Conservation (phyloP, 2,888 invertebrate genomes). For the Megastigmus dorsalis region DNA sequence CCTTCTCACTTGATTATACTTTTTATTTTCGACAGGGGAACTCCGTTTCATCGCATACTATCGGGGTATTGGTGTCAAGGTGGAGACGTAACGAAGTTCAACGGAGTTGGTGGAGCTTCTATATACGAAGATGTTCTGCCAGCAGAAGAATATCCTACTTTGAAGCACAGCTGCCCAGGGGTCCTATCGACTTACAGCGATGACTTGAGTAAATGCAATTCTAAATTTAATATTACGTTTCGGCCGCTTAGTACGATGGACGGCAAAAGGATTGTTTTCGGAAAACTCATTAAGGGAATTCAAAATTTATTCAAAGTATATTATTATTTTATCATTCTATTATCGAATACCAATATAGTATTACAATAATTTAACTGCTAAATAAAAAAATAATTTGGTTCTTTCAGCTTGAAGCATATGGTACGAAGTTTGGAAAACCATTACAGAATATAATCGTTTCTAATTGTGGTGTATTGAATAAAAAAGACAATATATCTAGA, state of each 20-base stretch:
- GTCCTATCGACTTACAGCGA: slow-evolving; percentile 76
- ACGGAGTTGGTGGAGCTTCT: slow-evolving; percentile 77
- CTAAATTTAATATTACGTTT: slow-evolving; percentile 79
- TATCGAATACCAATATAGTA: no score
- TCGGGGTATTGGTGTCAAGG: slow-evolving; percentile 78
- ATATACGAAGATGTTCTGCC: slow-evolving; percentile 73
- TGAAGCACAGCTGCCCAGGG: slow-evolving; percentile 77
- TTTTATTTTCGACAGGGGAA: slow-evolving; percentile 62
- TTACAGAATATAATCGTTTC: slow-evolving; percentile 63
- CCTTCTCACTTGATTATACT: no score
- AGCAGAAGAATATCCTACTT: slow-evolving; percentile 74
- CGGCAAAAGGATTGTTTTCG: slow-evolving; percentile 77
- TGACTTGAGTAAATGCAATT: slow-evolving; percentile 74
- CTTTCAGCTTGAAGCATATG: slow-evolving; percentile 66
- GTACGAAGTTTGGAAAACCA: slow-evolving; percentile 66
- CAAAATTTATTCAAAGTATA: slow-evolving; percentile 64
- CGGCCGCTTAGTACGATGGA: slow-evolving; percentile 76
- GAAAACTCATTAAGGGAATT: slow-evolving; percentile 74
- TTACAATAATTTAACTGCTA: no score
- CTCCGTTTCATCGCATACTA: slow-evolving; percentile 77
- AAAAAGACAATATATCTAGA: slow-evolving; percentile 40
- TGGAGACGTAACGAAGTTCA: slow-evolving; percentile 78
- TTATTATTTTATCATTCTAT: background rate
- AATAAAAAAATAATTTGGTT: no score
- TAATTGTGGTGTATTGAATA: slow-evolving; percentile 64